Conservation (phyloP, 2,888 invertebrate genomes). For the Patella ulyssiponensis region DNA sequence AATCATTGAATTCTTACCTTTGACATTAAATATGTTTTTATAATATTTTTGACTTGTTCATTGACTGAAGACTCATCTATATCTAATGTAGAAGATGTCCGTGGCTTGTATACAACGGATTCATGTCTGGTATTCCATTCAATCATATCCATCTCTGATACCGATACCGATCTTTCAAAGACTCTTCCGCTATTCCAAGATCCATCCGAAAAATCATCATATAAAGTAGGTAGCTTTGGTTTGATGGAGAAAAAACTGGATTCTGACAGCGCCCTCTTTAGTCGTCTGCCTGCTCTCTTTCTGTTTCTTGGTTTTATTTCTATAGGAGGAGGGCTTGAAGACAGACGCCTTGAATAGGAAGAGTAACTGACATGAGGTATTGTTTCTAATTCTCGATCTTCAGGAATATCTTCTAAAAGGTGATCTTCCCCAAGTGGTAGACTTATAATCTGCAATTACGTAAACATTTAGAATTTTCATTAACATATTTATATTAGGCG, state of each 20-base stretch:
- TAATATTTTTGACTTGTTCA: constrained; percentile 40
- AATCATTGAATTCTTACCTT: constrained; percentile 38
- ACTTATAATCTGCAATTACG: not conserved
- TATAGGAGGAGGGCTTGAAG: constrained; percentile 13
- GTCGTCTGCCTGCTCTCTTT: not conserved
- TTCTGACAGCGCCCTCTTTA: constrained; percentile 29
- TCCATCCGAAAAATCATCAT: constrained; percentile 32
- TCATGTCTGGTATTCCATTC: not conserved
- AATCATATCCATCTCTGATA: constrained; percentile 30
- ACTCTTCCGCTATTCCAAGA: constrained; percentile 34
- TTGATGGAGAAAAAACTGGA: constrained; percentile 24
- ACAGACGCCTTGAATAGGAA: constrained; percentile 5
- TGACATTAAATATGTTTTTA: constrained; percentile 43
- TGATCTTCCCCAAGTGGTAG: constrained; percentile 50
- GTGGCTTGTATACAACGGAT: not conserved
- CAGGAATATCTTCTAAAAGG: constrained; percentile 59
- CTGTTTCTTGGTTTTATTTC: not conserved
- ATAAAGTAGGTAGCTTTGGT: constrained; percentile 26
- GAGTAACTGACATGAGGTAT: constrained; percentile 8
- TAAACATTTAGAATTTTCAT: too few species aligned
- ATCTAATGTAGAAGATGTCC: not conserved
- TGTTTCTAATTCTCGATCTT: constrained; percentile 52
- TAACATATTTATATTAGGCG: too few species aligned
- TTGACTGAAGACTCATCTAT: constrained; percentile 43
- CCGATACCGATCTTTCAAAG: constrained; percentile 32